A percentile compares a stretch with the other conserved stretches of the same genome.
Conservation (phyloP, 2,113 vertebrate genomes). For the Psittacara wagleri region DNA sequence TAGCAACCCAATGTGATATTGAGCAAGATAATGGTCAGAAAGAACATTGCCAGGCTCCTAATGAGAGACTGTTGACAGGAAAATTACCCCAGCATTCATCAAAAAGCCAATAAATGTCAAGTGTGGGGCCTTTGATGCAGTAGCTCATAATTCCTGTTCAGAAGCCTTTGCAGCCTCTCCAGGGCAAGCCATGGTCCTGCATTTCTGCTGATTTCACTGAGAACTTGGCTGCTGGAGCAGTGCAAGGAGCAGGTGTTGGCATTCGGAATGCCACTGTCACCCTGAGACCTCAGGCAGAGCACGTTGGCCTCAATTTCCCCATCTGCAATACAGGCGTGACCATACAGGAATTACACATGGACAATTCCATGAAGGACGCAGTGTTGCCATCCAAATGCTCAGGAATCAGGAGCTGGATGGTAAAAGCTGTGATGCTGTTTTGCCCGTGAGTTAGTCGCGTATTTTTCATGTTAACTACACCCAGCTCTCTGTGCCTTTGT, state of each 20-base stretch:
- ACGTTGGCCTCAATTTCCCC: neutral
- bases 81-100: constrained; percentile 69
- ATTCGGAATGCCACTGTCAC: neutral
- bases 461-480: neutral
- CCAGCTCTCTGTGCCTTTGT: neutral
- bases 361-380: neutral
- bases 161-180: constrained; percentile 20
- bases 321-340: neutral
- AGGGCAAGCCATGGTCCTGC: neutral
- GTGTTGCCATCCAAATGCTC: neutral
- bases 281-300: neutral
- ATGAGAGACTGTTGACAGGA: constrained; percentile 72
- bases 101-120: constrained; percentile 73
- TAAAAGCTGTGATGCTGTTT: neutral
- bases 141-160: constrained; percentile 55
- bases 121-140: constrained; percentile 23
- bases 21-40: constrained; percentile 59
- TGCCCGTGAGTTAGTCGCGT: neutral
- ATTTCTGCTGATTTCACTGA: constrained; percentile 3
- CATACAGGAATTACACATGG: neutral
- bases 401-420: neutral
- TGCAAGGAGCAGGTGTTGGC: neutral
- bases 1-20: constrained; percentile 20
- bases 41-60: constrained; percentile 50
- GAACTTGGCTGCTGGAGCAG: neutral